Evolutionary conservation across 2,797 vertebrate species (phyloP).

Genomic region (Paedocypris micromegethes): DNA sequence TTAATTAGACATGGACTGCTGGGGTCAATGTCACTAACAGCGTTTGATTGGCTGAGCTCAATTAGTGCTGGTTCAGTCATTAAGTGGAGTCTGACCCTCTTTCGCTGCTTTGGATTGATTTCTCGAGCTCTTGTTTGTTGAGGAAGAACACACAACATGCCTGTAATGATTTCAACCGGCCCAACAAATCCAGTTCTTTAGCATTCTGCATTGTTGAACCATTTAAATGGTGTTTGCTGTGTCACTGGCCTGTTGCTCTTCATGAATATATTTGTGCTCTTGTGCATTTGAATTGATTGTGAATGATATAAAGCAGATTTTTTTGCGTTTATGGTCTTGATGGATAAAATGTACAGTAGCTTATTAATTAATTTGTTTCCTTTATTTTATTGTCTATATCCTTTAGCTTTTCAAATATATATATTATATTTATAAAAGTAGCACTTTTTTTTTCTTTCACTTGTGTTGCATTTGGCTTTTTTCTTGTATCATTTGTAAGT

Average conservation of each 20-base stretch:
- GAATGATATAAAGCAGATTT: too few species aligned
- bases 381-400: too few species aligned
- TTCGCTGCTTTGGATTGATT: constrained; percentile 14
- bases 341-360: too few species aligned
- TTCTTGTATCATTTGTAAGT: too few species aligned
- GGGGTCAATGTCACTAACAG: constrained; percentile 36
- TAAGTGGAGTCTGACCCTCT: constrained; percentile 11
- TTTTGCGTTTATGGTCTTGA: too few species aligned
- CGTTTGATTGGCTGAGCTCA: constrained; percentile 38
- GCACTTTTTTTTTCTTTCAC: too few species aligned
- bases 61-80: constrained; percentile 31
- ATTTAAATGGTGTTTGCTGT: constrained; percentile 19
- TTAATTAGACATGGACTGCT: constrained; percentile 37
- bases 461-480: too few species aligned
- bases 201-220: constrained; percentile 13
- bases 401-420: too few species aligned
- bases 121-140: not conserved
- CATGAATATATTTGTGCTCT: too few species aligned
- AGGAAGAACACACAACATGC: not conserved
- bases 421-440: too few species aligned
- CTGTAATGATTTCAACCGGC: constrained; percentile 7
- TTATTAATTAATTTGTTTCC: too few species aligned
- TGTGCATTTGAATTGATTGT: too few species aligned
- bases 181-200: not conserved
- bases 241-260: not conserved